A percentile compares a stretch with the other conserved stretches of the same genome.
phyloP scores from a whole-genome alignment of 2,113 vertebrate species.

The Salvelinus alpinus region DNA sequence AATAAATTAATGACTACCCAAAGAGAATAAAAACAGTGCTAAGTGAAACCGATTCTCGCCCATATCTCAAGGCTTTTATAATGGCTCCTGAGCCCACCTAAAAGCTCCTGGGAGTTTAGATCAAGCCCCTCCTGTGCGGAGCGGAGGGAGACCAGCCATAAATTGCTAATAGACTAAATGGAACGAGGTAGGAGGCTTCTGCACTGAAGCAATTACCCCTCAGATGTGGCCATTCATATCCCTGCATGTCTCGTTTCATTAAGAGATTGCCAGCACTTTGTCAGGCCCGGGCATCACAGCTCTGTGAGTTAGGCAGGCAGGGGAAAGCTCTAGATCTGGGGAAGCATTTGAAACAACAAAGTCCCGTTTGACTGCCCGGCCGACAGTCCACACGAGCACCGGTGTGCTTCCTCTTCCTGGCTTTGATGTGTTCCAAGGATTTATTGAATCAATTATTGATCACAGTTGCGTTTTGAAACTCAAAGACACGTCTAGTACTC shows the following conservation, averaged over 20 bases:
- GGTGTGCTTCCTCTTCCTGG: constrained; percentile 91
- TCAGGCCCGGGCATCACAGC: constrained; percentile 29
- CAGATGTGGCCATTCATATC: constrained; percentile 79
- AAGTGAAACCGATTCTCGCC: constrained; percentile 58
- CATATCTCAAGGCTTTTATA: constrained; percentile 50
- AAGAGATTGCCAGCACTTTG: constrained; percentile 58
- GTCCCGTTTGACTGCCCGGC: constrained; percentile 89
- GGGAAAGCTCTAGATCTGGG: constrained; percentile 77
- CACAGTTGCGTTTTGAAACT: constrained; percentile 94
- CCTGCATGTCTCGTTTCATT: constrained; percentile 77
- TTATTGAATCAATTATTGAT: constrained; percentile 99
- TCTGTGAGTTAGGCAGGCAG: constrained; percentile 67
- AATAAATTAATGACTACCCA: constrained; percentile 60
- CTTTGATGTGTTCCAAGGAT: constrained; percentile 89
- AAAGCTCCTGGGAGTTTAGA: constrained; percentile 72
- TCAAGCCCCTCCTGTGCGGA: constrained; percentile 77
- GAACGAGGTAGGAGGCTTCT: constrained; percentile 82
- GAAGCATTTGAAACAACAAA: constrained; percentile 96
- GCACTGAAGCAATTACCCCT: constrained; percentile 73
- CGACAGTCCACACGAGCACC: constrained; percentile 77
- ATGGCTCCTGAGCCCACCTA: constrained; percentile 63
- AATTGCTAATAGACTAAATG: constrained; percentile 95
- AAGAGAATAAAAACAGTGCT: constrained; percentile 62
- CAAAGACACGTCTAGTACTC: constrained; percentile 83
- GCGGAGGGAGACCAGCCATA: constrained; percentile 87